Conservation (phyloP, 2,888 invertebrate species). For the Mythimna impura region DNA sequence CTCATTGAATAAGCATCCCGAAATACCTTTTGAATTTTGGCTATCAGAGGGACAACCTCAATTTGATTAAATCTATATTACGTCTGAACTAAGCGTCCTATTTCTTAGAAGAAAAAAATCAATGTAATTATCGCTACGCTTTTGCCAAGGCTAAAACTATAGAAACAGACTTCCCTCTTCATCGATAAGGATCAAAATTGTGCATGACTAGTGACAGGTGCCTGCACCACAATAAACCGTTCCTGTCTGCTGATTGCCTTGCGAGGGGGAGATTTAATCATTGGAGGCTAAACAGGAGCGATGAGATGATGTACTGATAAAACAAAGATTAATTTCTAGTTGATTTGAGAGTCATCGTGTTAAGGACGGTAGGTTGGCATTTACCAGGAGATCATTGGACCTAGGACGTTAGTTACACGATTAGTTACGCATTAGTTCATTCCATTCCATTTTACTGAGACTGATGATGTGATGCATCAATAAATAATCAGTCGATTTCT, state of each 20-base stretch:
- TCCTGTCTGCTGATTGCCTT: constrained; percentile 55
- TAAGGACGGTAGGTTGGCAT: constrained; percentile 13
- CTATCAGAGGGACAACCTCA: background rate
- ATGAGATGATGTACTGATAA: constrained; percentile 31
- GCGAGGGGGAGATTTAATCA: constrained; percentile 54
- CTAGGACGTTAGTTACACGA: background rate
- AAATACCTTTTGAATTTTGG: constrained; percentile 11
- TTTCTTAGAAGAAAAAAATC: background rate
- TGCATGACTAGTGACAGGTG: constrained; percentile 56
- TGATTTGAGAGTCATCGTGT: constrained; percentile 47
- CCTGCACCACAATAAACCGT: constrained; percentile 54
- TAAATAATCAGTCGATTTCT: constrained; percentile 3
- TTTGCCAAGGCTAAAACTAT: constrained; percentile 26
- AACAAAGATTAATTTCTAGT: constrained; percentile 48
- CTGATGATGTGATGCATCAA: constrained; percentile 1
- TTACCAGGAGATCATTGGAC: background rate
- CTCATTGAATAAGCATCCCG: constrained; percentile 10
- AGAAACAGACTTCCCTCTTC: constrained; percentile 28
- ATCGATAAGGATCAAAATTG: constrained; percentile 54
- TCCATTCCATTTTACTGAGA: constrained; percentile 10
- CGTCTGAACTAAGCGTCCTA: background rate
- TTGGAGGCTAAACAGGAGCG: constrained; percentile 45
- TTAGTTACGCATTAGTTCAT: constrained; percentile 1
- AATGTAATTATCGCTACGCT: background rate
- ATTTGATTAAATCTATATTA: constrained; percentile 14